These are phyloP conservation scores for Dendrocincla fuliginosa DNA, from an alignment of 2,797 vertebrate genomes.

Conservation along the genomic window DNA sequence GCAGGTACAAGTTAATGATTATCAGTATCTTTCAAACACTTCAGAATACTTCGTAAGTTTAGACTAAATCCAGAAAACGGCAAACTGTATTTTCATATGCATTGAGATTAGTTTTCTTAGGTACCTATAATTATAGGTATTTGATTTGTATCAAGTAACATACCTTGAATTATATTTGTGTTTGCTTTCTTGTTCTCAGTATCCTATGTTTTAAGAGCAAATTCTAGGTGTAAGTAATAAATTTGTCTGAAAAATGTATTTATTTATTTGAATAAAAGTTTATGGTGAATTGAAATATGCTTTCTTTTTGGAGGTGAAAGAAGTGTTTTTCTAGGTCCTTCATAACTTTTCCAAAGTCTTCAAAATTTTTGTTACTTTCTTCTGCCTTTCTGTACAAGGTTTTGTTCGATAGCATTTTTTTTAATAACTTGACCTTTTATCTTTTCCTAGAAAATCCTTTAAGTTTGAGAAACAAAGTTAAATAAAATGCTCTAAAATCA, in stretches of 20 bases:
- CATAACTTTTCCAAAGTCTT: background rate
- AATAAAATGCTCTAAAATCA: background rate
- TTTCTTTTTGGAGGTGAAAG: background rate
- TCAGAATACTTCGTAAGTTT: background rate
- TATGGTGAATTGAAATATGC: background rate
- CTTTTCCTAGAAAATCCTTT: background rate
- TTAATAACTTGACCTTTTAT: background rate
- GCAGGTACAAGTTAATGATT: fast-evolving
- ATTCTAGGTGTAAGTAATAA: background rate
- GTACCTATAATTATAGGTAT: background rate
- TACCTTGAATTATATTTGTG: background rate
- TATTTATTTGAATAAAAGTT: background rate
- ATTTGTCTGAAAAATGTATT: background rate
- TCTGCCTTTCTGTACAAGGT: background rate
- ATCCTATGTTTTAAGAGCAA: background rate
- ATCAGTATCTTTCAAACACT: background rate
- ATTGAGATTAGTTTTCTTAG: background rate
- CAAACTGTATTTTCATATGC: background rate
- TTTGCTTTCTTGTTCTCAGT: background rate
- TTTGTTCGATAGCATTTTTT: background rate
- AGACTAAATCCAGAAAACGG: background rate
- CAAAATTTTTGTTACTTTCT: background rate
- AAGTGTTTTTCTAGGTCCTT: background rate
- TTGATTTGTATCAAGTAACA: background rate
- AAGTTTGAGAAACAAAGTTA: background rate